Conservation (phyloP, 1,140 invertebrate species). For the Saxidomus purpurata region DNA sequence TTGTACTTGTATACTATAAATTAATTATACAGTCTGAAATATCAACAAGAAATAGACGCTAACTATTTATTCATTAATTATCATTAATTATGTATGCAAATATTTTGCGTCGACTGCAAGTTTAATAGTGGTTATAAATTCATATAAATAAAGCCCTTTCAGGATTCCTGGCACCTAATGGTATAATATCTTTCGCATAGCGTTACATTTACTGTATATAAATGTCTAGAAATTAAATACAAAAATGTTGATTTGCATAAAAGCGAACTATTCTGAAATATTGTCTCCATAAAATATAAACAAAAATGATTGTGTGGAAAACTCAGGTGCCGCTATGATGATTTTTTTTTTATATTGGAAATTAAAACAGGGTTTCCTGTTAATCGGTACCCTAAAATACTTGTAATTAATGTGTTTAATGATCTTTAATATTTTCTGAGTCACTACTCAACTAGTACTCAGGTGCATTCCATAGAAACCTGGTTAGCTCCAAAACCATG, state of each 20-base stretch:
- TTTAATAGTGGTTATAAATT: conserved; percentile 38
- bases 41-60: neutral
- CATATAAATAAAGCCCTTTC: neutral
- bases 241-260: neutral
- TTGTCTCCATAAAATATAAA: no score
- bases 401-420: no score
- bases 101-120: conserved; percentile 30
- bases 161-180: conserved; percentile 21
- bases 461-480: neutral
- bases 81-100: conserved; percentile 63
- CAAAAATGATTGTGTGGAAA: no score
- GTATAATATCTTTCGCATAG: neutral
- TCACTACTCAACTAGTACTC: no score
- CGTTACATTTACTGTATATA: neutral
- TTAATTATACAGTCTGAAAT: conserved; percentile 11
- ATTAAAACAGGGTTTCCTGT: no score
- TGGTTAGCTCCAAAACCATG: neutral
- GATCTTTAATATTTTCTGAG: no score
- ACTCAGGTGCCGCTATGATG: no score
- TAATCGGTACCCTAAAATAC: no score
- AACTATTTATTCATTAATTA: conserved; percentile 55
- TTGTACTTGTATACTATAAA: conserved; percentile 11
- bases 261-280: neutral
- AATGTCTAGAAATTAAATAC: conserved; percentile 4
- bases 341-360: no score